Percentiles rank a stretch among this genome's conserved stretches.
Conservation (phyloP, 2,797 vertebrate species). For the Platyrinchus mystaceus region DNA sequence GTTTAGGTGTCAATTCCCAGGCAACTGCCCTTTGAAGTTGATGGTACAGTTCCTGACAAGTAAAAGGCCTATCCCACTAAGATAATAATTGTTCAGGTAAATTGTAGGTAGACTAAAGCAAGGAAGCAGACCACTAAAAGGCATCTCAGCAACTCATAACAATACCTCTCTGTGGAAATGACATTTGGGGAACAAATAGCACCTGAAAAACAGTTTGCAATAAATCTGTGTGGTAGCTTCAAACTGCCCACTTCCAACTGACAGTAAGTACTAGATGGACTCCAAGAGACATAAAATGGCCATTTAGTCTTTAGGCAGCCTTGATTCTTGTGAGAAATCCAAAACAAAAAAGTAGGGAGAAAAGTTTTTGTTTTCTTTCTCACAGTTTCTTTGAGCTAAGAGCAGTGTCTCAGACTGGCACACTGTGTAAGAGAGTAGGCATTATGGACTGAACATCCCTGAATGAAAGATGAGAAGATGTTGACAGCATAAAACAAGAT, state of each 20-base stretch:
- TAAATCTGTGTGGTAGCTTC: neutral
- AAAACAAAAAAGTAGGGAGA: neutral
- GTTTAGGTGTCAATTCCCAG: conserved; percentile 22
- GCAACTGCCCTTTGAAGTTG: conserved; percentile 34
- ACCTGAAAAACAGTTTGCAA: neutral
- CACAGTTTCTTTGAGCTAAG: neutral
- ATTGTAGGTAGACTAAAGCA: conserved; percentile 13
- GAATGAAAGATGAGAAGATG: neutral
- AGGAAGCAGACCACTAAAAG: conserved; percentile 7
- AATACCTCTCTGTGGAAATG: conserved; percentile 17
- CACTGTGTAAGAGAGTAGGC: neutral
- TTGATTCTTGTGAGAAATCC: neutral
- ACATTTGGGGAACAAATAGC: conserved; percentile 43
- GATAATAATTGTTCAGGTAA: conserved; percentile 48
- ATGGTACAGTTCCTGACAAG: neutral
- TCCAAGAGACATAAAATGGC: neutral
- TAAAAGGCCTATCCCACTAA: conserved; percentile 39
- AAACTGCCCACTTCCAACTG: neutral
- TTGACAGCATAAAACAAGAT: neutral
- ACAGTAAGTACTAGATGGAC: neutral
- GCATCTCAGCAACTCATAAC: neutral
- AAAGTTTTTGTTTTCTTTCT: neutral
- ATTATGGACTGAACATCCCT: neutral
- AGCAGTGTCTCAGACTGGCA: neutral
- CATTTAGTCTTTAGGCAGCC: neutral